Percentiles rank a stretch among this genome's conserved stretches.
Evolutionary conservation across 2,797 vertebrate species (phyloP).

Genomic region (Ispidina lecontei): DNA sequence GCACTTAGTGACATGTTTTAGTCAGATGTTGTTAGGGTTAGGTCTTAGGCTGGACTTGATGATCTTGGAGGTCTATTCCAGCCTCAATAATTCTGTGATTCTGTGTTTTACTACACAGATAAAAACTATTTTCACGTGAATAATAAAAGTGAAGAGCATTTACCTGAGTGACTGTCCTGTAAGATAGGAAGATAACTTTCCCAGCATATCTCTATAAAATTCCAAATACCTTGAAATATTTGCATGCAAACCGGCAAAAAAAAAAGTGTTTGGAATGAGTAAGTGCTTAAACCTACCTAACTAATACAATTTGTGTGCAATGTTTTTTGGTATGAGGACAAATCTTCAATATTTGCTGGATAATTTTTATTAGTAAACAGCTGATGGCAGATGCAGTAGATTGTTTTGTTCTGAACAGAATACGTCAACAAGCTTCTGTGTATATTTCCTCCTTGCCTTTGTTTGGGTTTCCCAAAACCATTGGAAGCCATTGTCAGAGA

Average conservation of each 20-base stretch:
- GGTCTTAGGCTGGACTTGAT: too few species aligned
- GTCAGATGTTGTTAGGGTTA: too few species aligned
- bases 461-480: neutral
- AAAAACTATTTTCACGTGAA: neutral
- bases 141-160: neutral
- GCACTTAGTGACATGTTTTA: too few species aligned
- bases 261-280: neutral
- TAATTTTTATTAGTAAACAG: neutral
- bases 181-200: neutral
- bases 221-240: neutral
- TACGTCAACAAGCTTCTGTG: neutral
- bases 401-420: neutral
- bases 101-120: neutral
- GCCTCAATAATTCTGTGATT: too few species aligned
- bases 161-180: neutral
- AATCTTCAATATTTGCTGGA: neutral
- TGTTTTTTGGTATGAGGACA: neutral
- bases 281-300: neutral
- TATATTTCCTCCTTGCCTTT: neutral
- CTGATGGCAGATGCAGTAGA: neutral
- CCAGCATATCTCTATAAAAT: neutral
- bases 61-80: too few species aligned
- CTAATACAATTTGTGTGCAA: neutral
- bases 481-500: neutral
- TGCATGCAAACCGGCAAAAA: neutral